Conservation (phyloP, 2,888 invertebrate species). For the Druceiella hillmani region DNA sequence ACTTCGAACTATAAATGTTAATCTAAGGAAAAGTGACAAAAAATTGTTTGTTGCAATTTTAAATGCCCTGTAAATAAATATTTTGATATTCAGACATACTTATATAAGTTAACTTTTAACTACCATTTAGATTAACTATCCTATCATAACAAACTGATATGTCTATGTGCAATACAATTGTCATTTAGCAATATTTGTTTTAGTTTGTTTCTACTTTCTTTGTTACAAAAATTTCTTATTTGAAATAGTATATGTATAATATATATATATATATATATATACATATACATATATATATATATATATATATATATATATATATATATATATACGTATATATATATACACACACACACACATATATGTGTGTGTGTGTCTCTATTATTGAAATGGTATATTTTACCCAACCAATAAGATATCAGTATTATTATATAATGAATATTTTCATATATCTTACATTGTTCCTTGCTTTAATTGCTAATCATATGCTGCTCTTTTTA, state of each 20-base stretch:
- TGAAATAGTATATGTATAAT: neutral
- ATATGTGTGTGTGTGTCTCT: constrained; percentile 7
- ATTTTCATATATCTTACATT: neutral
- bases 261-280: constrained; percentile 11
- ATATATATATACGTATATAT: constrained; percentile 10
- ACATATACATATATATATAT: constrained; percentile 10
- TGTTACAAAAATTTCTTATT: neutral
- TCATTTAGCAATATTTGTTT: no score
- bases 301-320: constrained; percentile 10
- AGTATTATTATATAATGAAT: neutral
- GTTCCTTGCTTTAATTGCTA: no score
- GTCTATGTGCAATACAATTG: no score
- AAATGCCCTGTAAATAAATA: no score
- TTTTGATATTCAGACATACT: no score
- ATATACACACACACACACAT: constrained; percentile 8
- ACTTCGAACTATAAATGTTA: no score
- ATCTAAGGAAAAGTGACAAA: no score
- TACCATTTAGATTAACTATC: no score
- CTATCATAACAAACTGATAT: no score
- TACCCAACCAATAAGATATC: neutral
- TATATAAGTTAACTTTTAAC: no score
- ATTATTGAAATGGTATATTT: constrained; percentile 2
- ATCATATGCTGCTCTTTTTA: no score
- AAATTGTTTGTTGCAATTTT: no score
- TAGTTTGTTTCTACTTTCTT: neutral